Conservation (phyloP, 2,888 invertebrate species). For the Coenonympha arcania region DNA sequence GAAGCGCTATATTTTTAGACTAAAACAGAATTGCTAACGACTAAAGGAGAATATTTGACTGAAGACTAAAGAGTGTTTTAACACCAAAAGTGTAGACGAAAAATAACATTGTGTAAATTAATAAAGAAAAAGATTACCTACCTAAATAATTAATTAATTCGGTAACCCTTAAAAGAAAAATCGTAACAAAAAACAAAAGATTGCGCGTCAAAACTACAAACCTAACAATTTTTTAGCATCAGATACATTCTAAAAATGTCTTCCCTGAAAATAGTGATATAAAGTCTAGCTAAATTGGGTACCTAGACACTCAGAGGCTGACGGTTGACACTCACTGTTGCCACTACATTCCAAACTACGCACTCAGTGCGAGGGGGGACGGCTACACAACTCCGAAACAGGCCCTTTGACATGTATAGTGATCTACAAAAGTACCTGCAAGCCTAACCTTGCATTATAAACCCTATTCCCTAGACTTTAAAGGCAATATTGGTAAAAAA, state of each 20-base stretch:
- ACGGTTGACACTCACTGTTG: conserved; percentile 15
- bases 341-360: conserved; percentile 23
- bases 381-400: conserved; percentile 21
- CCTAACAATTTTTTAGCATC: background rate
- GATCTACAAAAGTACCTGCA: conserved; percentile 1
- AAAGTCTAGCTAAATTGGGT: conserved; percentile 14
- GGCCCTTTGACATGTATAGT: conserved; percentile 17
- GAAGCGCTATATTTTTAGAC: too few relatives aligned
- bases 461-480: conserved; percentile 4
- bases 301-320: conserved; percentile 13
- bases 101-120: too few relatives aligned
- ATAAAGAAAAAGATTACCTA: too few relatives aligned
- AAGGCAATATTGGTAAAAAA: conserved; percentile 3
- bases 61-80: too few relatives aligned
- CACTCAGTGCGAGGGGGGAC: conserved; percentile 22
- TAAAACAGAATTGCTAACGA: too few relatives aligned
- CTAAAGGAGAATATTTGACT: too few relatives aligned
- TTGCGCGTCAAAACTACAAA: too few relatives aligned
- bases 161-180: too few relatives aligned
- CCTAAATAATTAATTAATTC: too few relatives aligned
- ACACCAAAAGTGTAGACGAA: too few relatives aligned
- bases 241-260: background rate
- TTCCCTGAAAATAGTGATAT: background rate
- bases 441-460: conserved; percentile 10
- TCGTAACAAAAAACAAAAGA: too few relatives aligned